Evolutionary conservation across 2,888 invertebrate species (phyloP), one percentile per base, ranked within the genome.

Genomic region (Amaurobius ferox): DNA sequence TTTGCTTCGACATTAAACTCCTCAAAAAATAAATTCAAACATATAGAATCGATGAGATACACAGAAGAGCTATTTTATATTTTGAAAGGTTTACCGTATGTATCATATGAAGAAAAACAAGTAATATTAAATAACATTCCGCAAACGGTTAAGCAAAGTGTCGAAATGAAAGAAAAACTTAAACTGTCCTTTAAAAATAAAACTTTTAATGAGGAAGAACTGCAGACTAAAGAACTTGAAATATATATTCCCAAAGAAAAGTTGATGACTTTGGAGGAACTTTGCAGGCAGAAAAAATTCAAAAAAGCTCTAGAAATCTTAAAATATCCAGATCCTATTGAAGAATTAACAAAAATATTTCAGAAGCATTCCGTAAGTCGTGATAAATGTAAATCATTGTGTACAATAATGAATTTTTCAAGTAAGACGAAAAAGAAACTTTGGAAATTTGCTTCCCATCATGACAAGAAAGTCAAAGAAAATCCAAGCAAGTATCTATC

Each of bases 101-200:
- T 39, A 19, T 28, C 55, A n/a, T n/a, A 68, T 3, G 39, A 48
- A 39, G 68, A 55, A 35, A 48, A 64, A 66, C n/a, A n/a, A 11
- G 29, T 28, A n/a, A 68, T 77, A 32, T 6, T 16, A 7, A 48
- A 35, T 6, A 55, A 68, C 28, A 35, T 68, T 35, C 68, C 55
- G 5, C 0, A 3, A n/a, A 23, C 11, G 16, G 9, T 64, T 13
- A 74, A n/a, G 29, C 2, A 32, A 23, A 23, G 35, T 13, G 35
- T 68, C n/a, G 35, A 35, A 0, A 11, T 13, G 35, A 68, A 30
- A 3, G 39, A 77, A 26, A 55, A 28, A 32, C 9, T 77, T 0
- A n/a, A 32, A n/a, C 6, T 9, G 28, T 23, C 30, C 9, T n/a
- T 68, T 3, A 19, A 78, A 39, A 7, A 28, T 13, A 68, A 39